Conservation (phyloP, 37 sponge, comb jelly and placozoan species). For the Axinella damicornis region DNA sequence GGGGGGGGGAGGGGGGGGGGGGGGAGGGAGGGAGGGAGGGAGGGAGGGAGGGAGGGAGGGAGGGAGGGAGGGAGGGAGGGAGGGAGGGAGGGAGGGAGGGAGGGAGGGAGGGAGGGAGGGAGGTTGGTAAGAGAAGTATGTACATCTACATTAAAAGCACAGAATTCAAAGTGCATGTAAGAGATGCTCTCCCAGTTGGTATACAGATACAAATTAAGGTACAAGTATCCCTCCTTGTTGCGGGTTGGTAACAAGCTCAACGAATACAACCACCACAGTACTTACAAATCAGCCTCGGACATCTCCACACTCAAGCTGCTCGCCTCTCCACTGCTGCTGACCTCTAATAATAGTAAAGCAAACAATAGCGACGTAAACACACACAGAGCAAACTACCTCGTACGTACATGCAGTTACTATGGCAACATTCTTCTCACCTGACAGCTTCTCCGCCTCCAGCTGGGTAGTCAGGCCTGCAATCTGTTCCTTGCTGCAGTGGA, state of each 20-base stretch:
- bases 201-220: neutral
- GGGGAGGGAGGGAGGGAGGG: neutral
- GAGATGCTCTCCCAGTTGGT: neutral
- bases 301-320: conserved; percentile 77
- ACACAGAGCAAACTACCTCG: conserved; percentile 1
- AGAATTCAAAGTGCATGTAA: neutral
- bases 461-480: conserved; percentile 21
- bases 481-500: conserved; percentile 54
- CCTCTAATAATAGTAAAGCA: conserved; percentile 10
- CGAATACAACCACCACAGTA: no score
- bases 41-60: neutral
- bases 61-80: conserved; percentile 10
- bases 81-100: neutral
- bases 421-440: neutral
- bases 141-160: neutral
- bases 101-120: no score
- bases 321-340: conserved; percentile 24
- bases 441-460: conserved; percentile 49
- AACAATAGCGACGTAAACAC: neutral
- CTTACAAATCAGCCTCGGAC: conserved; percentile 73
- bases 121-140: neutral
- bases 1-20: neutral
- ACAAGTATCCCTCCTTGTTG: neutral
- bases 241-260: neutral
- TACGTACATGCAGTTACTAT: no score